These are phyloP conservation scores for Antrozous pallidus DNA, from an alignment of 2,797 vertebrate species.

Conservation along the genomic window DNA sequence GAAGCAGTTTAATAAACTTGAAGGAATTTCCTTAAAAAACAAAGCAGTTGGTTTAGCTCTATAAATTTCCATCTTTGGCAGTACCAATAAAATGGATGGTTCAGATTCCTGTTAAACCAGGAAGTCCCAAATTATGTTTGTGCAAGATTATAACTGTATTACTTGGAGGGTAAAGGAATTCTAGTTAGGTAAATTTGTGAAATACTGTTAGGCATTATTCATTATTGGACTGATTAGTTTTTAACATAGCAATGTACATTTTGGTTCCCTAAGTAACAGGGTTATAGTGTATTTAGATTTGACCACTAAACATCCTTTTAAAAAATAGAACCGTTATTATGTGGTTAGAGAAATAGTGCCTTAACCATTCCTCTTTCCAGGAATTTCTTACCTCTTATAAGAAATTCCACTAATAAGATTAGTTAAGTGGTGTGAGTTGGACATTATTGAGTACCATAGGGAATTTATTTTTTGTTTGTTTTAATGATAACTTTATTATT, in stretches of 20 bases:
- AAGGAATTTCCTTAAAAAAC: slow-evolving; percentile 24
- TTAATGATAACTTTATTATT: not conserved
- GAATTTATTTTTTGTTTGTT: not conserved
- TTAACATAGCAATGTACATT: not conserved
- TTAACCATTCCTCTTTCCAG: not conserved
- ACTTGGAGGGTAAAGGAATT: not conserved
- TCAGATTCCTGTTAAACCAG: not conserved
- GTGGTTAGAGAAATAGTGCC: not conserved
- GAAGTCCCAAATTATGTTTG: not conserved
- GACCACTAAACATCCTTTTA: not conserved
- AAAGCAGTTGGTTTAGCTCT: not conserved
- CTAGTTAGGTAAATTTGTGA: not conserved
- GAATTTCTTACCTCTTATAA: too few species aligned
- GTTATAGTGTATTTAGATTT: not conserved
- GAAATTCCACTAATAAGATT: too few species aligned
- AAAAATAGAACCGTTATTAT: not conserved
- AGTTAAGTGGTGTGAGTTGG: slow-evolving; percentile 20
- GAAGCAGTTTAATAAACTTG: slow-evolving; percentile 26
- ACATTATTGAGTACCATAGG: not conserved
- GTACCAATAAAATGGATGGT: not conserved
- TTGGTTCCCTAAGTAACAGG: not conserved
- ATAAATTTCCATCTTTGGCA: slow-evolving; percentile 3
- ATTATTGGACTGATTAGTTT: not conserved
- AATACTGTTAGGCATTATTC: not conserved
- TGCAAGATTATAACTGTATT: not conserved